Evolutionary conservation across 2,888 invertebrate species (phyloP).

Genomic region (Alsophila aescularia): DNA sequence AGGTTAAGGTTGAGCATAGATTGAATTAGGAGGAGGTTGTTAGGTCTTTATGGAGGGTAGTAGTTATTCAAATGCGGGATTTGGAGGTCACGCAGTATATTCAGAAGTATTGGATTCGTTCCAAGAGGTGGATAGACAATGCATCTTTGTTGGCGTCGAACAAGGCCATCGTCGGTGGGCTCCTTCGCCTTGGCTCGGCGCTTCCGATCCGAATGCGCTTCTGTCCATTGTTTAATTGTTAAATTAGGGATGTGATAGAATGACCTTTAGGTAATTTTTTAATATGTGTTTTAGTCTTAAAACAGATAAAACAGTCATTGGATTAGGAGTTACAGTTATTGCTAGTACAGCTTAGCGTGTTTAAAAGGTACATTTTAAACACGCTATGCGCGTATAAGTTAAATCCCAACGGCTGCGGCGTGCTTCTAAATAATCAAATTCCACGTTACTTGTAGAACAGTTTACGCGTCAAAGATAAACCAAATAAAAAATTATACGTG

Average conservation of each 20-base stretch:
- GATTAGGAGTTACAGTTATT: no score
- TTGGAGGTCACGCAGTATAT: conserved; percentile 76
- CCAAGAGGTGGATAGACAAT: conserved; percentile 74
- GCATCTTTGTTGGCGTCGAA: conserved; percentile 73
- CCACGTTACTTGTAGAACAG: no score
- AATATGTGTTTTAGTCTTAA: conserved; percentile 6
- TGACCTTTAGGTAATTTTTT: conserved; percentile 45
- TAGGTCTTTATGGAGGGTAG: conserved; percentile 44
- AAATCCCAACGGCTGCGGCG: no score
- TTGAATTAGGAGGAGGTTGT: conserved; percentile 27
- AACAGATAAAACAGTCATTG: background rate
- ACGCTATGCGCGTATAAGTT: no score
- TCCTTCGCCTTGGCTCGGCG: conserved; percentile 61
- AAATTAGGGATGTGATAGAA: conserved; percentile 44
- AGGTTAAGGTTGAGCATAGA: conserved; percentile 29
- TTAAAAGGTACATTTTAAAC: no score
- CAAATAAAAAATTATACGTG: no score
- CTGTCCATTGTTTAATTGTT: conserved; percentile 56
- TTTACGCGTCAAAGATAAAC: no score
- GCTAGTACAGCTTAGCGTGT: no score
- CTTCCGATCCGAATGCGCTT: conserved; percentile 57
- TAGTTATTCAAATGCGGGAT: conserved; percentile 77
- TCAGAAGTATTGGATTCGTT: conserved; percentile 81
- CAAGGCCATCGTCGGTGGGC: conserved; percentile 58
- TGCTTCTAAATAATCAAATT: no score